A percentile compares a stretch with the other conserved stretches of the same genome.
Evolutionary conservation across 2,113 vertebrate genomes (phyloP).

Genomic region (Xiphophorus maculatus): DNA sequence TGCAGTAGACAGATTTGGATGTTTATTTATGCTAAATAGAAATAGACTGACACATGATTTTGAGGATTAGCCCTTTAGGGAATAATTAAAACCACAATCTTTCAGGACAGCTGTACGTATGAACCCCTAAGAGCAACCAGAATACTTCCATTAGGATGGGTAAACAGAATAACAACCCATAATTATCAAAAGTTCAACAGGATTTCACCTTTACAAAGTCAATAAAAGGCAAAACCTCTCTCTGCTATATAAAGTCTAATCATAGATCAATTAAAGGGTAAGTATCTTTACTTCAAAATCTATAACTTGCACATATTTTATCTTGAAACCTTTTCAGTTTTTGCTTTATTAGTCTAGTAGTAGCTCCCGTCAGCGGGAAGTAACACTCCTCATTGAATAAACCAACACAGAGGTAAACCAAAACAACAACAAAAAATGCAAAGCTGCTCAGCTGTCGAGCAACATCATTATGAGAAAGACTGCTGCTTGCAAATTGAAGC

Average conservation of each 20-base stretch:
- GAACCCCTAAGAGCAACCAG: not conserved
- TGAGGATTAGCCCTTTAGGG: not conserved
- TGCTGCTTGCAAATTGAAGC: conserved; percentile 8
- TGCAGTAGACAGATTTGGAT: not conserved
- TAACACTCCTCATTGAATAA: conserved; percentile 1
- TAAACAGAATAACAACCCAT: not conserved
- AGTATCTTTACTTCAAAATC: not conserved
- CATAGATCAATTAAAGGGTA: not conserved
- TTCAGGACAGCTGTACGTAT: not conserved
- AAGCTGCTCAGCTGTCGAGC: conserved; percentile 2
- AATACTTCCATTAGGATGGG: not conserved
- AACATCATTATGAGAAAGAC: not conserved
- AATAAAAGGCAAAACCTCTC: not conserved
- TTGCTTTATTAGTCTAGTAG: not conserved
- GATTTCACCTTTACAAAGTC: not conserved
- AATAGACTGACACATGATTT: not conserved
- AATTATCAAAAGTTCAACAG: not conserved
- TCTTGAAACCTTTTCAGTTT: not conserved
- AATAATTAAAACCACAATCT: not conserved
- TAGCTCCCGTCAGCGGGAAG: not conserved
- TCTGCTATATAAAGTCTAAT: not conserved
- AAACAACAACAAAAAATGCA: not conserved
- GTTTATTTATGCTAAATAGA: conserved; percentile 1
- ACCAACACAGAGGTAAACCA: not conserved
- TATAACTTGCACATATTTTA: not conserved